phyloP scores from a whole-genome alignment of 1,140 invertebrate species.

The Anastrepha obliqua region DNA sequence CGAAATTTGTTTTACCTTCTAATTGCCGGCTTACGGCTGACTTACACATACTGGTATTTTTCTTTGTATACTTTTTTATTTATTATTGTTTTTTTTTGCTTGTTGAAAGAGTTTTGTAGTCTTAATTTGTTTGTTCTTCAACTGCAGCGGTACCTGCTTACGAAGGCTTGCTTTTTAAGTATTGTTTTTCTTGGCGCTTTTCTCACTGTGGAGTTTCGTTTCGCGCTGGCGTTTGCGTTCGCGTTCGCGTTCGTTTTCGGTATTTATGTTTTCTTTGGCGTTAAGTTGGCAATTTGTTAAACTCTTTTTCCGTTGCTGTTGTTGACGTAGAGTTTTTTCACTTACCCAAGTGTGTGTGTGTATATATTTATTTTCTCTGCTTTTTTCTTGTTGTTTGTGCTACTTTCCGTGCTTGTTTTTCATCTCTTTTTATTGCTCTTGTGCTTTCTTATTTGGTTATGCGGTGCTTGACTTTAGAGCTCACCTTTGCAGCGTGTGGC shows the following conservation, averaged over 20 bases:
- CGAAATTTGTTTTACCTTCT: constrained; percentile 37
- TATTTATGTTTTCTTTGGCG: not conserved
- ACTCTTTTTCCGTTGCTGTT: constrained; percentile 55
- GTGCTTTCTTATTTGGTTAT: not conserved
- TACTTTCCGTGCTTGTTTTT: not conserved
- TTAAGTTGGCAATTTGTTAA: constrained; percentile 10
- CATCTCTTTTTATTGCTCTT: not conserved
- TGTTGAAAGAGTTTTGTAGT: not conserved
- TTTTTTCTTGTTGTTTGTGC: not conserved
- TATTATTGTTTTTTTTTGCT: not conserved
- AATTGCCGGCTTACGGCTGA: not conserved
- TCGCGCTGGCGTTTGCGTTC: not conserved
- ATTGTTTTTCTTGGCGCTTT: not conserved
- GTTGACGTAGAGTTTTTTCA: constrained; percentile 2
- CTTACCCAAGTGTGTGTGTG: not conserved
- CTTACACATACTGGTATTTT: not conserved
- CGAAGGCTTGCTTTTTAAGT: not conserved
- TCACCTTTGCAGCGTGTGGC: constrained; percentile 1
- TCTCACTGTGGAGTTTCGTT: constrained; percentile 11
- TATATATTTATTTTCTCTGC: not conserved
- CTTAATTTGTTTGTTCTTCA: not conserved
- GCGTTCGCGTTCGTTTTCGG: not conserved
- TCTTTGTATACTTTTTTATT: not conserved
- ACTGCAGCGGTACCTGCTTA: constrained; percentile 13
- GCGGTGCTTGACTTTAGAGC: not conserved